Evolutionary conservation across 2,888 invertebrate species (phyloP).

Genomic region (Pyrrhosoma nymphula): DNA sequence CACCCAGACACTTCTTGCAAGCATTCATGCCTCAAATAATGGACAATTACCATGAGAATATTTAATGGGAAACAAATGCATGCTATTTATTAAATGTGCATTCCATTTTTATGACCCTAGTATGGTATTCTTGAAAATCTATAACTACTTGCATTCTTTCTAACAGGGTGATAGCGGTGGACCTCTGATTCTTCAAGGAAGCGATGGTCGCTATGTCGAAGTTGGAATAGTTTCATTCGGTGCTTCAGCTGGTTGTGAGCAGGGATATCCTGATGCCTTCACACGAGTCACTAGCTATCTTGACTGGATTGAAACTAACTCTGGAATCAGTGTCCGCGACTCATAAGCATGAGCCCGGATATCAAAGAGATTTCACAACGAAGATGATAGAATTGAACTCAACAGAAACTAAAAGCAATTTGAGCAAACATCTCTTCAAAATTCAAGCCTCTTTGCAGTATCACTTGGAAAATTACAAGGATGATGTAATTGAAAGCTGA

Average conservation of each 20-base stretch:
- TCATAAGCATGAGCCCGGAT: neutral
- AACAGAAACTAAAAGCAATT: no score
- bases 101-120: no score
- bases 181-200: slow-evolving; percentile 74
- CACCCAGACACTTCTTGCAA: no score
- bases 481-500: neutral
- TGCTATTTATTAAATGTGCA: no score
- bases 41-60: no score
- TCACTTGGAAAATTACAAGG: neutral
- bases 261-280: slow-evolving; percentile 76
- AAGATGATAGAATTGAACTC: neutral
- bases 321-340: slow-evolving; percentile 70
- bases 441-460: neutral
- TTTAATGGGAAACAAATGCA: no score
- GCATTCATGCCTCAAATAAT: no score
- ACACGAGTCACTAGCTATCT: slow-evolving; percentile 76
- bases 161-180: slow-evolving; percentile 74
- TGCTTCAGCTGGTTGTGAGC: slow-evolving; percentile 75
- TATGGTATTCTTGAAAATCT: no score
- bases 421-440: no score
- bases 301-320: slow-evolving; percentile 75
- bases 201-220: slow-evolving; percentile 73
- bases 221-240: slow-evolving; percentile 76
- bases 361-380: neutral
- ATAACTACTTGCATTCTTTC: no score